A percentile compares a stretch with the other conserved stretches of the same genome.
Evolutionary conservation across 2,888 invertebrate species (phyloP).

Genomic region (Biston stratarius): DNA sequence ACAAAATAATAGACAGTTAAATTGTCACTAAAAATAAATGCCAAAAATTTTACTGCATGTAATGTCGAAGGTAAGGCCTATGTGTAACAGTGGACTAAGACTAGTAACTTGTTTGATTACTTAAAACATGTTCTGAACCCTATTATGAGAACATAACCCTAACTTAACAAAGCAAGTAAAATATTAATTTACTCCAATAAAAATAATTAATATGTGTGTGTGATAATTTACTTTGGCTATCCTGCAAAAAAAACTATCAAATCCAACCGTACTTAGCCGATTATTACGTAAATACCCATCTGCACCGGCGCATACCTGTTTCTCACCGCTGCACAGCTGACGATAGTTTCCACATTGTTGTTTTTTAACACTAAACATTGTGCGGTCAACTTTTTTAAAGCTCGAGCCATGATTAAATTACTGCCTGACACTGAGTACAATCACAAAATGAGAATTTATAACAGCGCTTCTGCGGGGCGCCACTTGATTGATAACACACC

Average conservation of each 20-base stretch:
- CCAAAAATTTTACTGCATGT: no score
- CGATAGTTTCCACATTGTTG: conserved; percentile 65
- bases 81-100: no score
- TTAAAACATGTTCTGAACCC: no score
- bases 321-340: conserved; percentile 58
- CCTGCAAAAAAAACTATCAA: not conserved
- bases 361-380: conserved; percentile 72
- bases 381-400: conserved; percentile 67
- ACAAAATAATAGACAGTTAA: no score
- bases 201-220: no score
- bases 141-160: no score
- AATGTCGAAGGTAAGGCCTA: no score
- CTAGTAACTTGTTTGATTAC: no score
- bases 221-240: no score
- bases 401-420: conserved; percentile 66
- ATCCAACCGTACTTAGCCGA: conserved; percentile 16
- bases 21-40: no score
- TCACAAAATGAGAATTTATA: not conserved
- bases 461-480: not conserved
- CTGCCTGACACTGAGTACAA: conserved; percentile 45
- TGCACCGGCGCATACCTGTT: conserved; percentile 72
- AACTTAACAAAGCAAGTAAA: no score
- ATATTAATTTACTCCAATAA: no score
- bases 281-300: conserved; percentile 69
- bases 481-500: not conserved